Evolutionary conservation across 2,113 vertebrate genomes (phyloP), one percentile per base, ranked within the genome.

Genomic region (Entosphenus tridentatus): DNA sequence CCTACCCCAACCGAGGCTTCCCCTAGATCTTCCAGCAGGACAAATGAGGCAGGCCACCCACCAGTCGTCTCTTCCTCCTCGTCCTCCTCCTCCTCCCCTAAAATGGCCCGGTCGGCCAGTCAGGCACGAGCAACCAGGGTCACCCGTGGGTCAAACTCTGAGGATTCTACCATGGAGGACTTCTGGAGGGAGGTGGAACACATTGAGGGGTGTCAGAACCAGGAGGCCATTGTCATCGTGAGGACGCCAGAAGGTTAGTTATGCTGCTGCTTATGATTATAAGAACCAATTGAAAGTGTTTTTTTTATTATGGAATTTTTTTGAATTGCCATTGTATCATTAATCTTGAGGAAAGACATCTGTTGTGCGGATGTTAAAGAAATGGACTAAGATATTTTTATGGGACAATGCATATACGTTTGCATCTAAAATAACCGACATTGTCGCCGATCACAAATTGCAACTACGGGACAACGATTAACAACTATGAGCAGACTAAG

Each of bases 131-230:
- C 62, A 18, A 16, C 21, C n/a, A n/a, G 21, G n/a, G n/a, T 65
- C 10, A 18, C n/a, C n/a, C n/a, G 21, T 16, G 62, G 62, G n/a
- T n/a, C 62, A 18, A n/a, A 65, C n/a, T 65, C 62, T 11, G 62
- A 65, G 21, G 62, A 65, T 65, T 21, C 77, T 57, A 83, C 83
- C 39, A 84, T 88, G 86, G 85, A 86, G 56, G 86, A 87, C 70
- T 88, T 86, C 74, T 88, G 85, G 86, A 81, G 81, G 10, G 87
- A 88, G 74, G 78, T 86, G 12, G 82, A 83, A 73, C 84, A 77
- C 73, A 83, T 87, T 69, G 81, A 82, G 72, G 85, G 87, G 74
- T 80, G 73, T 56, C 81, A 75, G 70, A 82, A 85, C 9, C 83
- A 85, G 70, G 78, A 79, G 75, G 72, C 71, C 72, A 73, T 81